Base-by-base conservation (phyloP, 2,113 vertebrate genomes). In the Ceuthmochares aereus region DNA sequence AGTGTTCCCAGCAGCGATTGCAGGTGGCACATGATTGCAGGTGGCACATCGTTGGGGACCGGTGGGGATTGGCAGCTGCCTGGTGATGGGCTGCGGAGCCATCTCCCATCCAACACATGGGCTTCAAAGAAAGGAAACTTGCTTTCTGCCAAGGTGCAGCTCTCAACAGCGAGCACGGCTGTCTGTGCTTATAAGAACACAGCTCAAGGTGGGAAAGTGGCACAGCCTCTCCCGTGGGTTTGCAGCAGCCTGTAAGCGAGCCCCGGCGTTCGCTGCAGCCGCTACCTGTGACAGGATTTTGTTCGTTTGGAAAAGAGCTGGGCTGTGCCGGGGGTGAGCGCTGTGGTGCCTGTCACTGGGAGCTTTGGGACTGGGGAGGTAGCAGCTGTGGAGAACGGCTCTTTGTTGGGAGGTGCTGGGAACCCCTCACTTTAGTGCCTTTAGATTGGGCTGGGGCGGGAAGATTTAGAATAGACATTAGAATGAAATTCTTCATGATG, bases 301-400 rank as follows among this genome's bases (percentile, higher is more conserved):
- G 27, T 25, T 43, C 1, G 1, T 26, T 32, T 15, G 68, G 67
- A 29, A 12, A 1, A 6, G 56, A 55, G 58, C n/a, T 2, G 64
- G 55, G 60, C 25, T 1, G 1, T 4, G 70, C 20, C 2, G 14
- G 40, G 17, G 12, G 52, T 32, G 51, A 3, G 67, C 2, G 3
- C 6, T 1, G 29, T 1, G 7, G 0, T 25, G 59, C 32, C 74
- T 5, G 1, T 6, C 18, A 0, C 5, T 5, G 32, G 12, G 26
- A 3, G 7, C 23, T 11, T 2, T 7, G 22, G 4, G 14, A 21
- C 19, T 21, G 9, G 32, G 20, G 5, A 14, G 30, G 9, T 0
- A 27, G 26, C 1, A 15, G 60, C 55, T 45, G 15, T 3, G 2
- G 73, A 32, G 47, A 18, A 4, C 1, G 4, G 3, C 42, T 22